Evolutionary conservation across 2,797 vertebrate genomes (phyloP), one percentile per base, ranked within the genome.

Genomic region (Falco concolor): DNA sequence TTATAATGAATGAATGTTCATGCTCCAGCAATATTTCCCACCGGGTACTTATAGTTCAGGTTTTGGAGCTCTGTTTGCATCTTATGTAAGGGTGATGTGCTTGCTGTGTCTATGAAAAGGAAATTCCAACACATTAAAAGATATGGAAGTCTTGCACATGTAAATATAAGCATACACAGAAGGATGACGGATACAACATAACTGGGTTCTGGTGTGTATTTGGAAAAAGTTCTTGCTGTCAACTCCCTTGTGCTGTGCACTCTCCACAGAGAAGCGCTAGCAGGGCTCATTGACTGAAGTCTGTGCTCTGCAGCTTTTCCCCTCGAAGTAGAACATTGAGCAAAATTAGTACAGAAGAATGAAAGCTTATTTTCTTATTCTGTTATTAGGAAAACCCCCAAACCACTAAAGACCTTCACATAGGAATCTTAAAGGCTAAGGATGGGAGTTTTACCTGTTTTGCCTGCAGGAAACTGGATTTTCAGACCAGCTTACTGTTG

Each of bases 1-100:
- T 79, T 93, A 70, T 87, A 96, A 93, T 85, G 72, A 95, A 93
- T 79, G 80, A 84, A 68, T 74, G n/a, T 28, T 93, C 7, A 3
- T 77, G 56, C 56, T 95, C 18, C 28, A 74, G 49, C 45, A 80
- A 0, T 50, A 67, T 95, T 80, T 95, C 82, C 84, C 75, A 77
- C 9, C 38, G 60, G 68, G 49, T 73, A 53, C 56, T 83, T 74
- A 18, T 1, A 83, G 81, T 80, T 87, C 40, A 70, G 60, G 54
- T 77, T 85, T 83, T 45, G 13, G n/a, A 79, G 30, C n/a, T 84
- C 53, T 59, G 8, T 42, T 91, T 79, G 20, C 38, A 44, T 86
- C 28, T 89, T 79, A n/a, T 40, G 0, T 45, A 67, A 45, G 36
- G 23, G 7, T 45, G 40, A 65, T 80, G 45, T 2, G 2, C 20